Base-by-base conservation (phyloP, 2,797 vertebrate species). In the Apogon hyalosoma region DNA sequence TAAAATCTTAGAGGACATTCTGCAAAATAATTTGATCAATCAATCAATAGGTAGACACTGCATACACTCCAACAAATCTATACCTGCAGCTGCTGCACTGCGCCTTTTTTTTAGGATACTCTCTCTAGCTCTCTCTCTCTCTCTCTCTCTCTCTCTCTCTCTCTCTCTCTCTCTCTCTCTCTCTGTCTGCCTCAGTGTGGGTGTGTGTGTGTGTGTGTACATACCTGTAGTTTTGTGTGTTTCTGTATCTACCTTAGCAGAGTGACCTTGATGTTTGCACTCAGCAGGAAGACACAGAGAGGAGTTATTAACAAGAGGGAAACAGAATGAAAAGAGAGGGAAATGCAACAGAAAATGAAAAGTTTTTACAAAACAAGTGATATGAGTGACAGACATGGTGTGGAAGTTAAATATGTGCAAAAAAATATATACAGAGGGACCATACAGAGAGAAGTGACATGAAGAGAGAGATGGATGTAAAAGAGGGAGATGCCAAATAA, bases 261-360 rank as follows among this genome's bases (percentile, higher is more conserved):
- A 68, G 79, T 89, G 89, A 92, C 90, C 90, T 92, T 90, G 87
- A 83, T 85, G 85, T 85, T 79, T 83, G 73, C 71, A 72, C 83
- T 80, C 83, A 84, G 85, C 84, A 80, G 76, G 79, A 80, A 87
- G 83, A 88, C 75, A 76, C 85, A 46, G 77, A 88, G 83, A 81
- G 65, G 82, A 88, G 84, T 81, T 87, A 91, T 89, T 87, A 87
- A 87, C 74, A 72, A 61, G 59, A 82, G 58, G 51, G 57, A 83
- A 55, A 85, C 56, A 78, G 66, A 69, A n/a, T 2, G 71, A 59
- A 36, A 58, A 19, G 45, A 49, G 31, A 70, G 38, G 62, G 62
- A 61, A 73, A 65, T 57, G 77, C 5, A 40, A 72, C 70, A 66
- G 69, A 51, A 39, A 38, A 65, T 41, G 55, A 46, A 75, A 71